phyloP scores from a whole-genome alignment of 2,888 invertebrate species.

The Phengaris arion region DNA sequence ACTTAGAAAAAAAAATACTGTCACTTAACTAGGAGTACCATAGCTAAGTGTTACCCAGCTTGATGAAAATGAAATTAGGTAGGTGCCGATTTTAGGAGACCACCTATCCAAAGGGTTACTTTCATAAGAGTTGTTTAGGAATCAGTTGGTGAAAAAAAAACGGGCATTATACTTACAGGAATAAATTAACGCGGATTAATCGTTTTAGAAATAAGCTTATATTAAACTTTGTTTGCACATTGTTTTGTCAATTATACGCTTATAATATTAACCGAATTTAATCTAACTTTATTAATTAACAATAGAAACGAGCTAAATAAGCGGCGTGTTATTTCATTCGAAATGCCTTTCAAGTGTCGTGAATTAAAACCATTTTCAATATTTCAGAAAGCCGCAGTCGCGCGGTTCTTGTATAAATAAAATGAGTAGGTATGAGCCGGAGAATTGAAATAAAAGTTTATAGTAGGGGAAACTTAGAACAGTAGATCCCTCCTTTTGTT shows the following conservation, averaged over 20 bases:
- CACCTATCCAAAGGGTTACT: too few relatives aligned
- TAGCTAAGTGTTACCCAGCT: too few relatives aligned
- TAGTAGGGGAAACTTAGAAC: neutral
- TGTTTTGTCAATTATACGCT: constrained; percentile 7
- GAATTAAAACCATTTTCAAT: constrained; percentile 33
- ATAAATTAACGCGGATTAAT: neutral
- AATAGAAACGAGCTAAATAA: constrained; percentile 18
- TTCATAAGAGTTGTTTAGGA: too few relatives aligned
- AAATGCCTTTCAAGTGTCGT: constrained; percentile 32
- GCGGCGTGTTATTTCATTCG: constrained; percentile 34
- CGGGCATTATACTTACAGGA: too few relatives aligned
- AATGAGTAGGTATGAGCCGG: neutral
- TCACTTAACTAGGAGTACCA: too few relatives aligned
- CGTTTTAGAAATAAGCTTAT: neutral
- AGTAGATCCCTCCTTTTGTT: too few relatives aligned
- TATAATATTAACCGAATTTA: neutral
- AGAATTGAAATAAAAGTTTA: neutral
- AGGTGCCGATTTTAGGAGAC: too few relatives aligned
- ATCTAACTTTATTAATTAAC: constrained; percentile 17
- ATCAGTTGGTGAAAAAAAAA: too few relatives aligned
- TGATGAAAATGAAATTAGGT: too few relatives aligned
- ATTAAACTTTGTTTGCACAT: neutral
- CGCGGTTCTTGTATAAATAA: constrained; percentile 15
- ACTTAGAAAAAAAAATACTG: too few relatives aligned
- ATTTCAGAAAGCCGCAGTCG: constrained; percentile 30